A percentile compares a stretch with the other conserved stretches of the same genome.
Evolutionary conservation across 2,888 invertebrate species (phyloP).

Genomic region (Megalurothrips usitatus): DNA sequence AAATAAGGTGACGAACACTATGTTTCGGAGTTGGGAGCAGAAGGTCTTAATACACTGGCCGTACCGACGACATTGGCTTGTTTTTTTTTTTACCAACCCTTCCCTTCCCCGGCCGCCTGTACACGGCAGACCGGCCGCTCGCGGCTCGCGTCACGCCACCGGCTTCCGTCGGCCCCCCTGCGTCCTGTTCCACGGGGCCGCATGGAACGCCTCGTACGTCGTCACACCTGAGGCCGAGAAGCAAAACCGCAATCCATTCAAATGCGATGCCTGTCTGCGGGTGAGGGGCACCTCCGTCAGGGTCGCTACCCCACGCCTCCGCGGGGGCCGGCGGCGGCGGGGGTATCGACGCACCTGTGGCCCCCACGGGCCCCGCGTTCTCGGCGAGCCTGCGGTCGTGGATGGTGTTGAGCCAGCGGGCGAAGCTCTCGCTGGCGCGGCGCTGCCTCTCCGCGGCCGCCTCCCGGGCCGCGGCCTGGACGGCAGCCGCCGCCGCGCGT

Average conservation of each 20-base stretch:
- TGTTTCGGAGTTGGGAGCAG: too few relatives aligned
- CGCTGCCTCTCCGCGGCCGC: slow-evolving; percentile 52
- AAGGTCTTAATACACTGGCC: too few relatives aligned
- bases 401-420: background rate
- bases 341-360: background rate
- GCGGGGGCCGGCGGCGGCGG: too few relatives aligned
- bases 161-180: background rate
- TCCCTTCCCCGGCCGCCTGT: background rate
- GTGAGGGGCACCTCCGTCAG: too few relatives aligned
- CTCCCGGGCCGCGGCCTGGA: slow-evolving; percentile 47
- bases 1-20: too few relatives aligned
- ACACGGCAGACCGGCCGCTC: background rate
- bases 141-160: background rate
- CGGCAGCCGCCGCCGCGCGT: background rate
- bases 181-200: background rate
- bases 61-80: too few relatives aligned
- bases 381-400: slow-evolving; percentile 7
- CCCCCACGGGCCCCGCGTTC: background rate
- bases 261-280: too few relatives aligned
- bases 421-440: slow-evolving; percentile 50
- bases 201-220: slow-evolving; percentile 8
- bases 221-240: background rate
- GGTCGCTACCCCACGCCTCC: too few relatives aligned
- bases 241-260: too few relatives aligned
- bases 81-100: background rate